Evolutionary conservation across 1,140 invertebrate genomes (phyloP).

Genomic region (Drosophila nigromelanica): DNA sequence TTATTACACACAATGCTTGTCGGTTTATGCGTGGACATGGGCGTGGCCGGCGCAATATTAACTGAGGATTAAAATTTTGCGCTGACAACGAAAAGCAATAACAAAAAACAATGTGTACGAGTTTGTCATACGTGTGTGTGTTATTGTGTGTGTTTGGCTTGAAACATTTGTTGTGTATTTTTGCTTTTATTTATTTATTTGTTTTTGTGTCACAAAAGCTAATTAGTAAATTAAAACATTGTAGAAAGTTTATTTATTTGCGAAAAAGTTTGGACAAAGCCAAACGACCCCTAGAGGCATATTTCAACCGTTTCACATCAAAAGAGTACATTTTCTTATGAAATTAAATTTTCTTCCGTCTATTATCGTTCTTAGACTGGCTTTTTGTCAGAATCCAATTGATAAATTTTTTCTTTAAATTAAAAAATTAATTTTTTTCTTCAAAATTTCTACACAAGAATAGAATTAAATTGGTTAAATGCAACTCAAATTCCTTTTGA

Average conservation of each 20-base stretch:
- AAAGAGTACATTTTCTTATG: no score
- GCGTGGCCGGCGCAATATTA: constrained; percentile 10
- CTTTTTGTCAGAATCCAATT: neutral
- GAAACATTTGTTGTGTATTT: constrained; percentile 12
- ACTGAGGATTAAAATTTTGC: constrained; percentile 42
- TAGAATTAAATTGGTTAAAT: no score
- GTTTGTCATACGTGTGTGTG: constrained; percentile 8
- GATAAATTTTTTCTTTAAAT: neutral
- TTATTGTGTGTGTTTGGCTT: constrained; percentile 6
- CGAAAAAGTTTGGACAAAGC: constrained; percentile 5
- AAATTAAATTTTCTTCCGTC: no score
- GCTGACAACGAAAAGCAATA: constrained; percentile 37
- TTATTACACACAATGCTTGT: constrained; percentile 41
- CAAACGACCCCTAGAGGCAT: neutral
- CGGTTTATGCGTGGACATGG: constrained; percentile 35
- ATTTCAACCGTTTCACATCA: neutral
- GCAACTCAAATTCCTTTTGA: no score
- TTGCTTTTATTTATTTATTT: constrained; percentile 27
- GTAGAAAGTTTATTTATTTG: constrained; percentile 21
- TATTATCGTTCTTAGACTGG: no score
- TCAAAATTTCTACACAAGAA: no score
- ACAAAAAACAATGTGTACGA: constrained; percentile 5
- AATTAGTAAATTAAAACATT: constrained; percentile 51
- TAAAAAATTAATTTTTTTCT: neutral
- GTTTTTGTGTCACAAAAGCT: constrained; percentile 26